Evolutionary conservation across 1,140 invertebrate genomes (phyloP).

Genomic region (Coelopa frigida): DNA sequence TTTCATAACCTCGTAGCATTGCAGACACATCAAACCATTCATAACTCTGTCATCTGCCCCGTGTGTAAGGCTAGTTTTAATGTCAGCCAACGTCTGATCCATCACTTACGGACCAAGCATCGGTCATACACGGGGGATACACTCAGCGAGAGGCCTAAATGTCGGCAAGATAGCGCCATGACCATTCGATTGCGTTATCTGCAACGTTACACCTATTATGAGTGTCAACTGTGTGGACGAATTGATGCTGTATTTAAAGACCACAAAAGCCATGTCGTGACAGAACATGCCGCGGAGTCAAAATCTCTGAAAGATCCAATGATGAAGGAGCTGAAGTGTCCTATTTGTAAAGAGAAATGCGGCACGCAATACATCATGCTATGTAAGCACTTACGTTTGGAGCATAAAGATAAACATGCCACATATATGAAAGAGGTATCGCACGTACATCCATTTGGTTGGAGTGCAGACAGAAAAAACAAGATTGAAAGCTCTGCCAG

Average conservation of each 20-base stretch:
- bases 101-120: slow-evolving; percentile 17
- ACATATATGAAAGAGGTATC: slow-evolving; percentile 2
- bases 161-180: slow-evolving; percentile 12
- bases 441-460: slow-evolving; percentile 5
- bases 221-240: slow-evolving; percentile 14
- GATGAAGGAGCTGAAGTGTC: slow-evolving; percentile 14
- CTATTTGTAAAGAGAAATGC: slow-evolving; percentile 2
- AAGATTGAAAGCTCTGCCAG: slow-evolving; percentile 4
- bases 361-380: background rate
- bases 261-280: slow-evolving; percentile 12
- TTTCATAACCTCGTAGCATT: background rate
- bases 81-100: slow-evolving; percentile 3
- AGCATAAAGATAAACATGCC: slow-evolving; percentile 1
- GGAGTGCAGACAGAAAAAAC: slow-evolving; percentile 4
- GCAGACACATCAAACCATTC: no score
- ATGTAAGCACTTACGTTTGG: background rate
- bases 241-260: slow-evolving; percentile 10
- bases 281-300: slow-evolving; percentile 13
- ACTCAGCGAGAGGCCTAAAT: slow-evolving; percentile 6
- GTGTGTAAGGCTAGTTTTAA: slow-evolving; percentile 7
- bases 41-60: slow-evolving; percentile 10
- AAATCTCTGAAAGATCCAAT: slow-evolving; percentile 16
- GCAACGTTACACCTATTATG: slow-evolving; percentile 12
- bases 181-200: slow-evolving; percentile 13
- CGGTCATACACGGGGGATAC: slow-evolving; percentile 10